These are phyloP conservation scores for Argynnis bischoffii DNA, from an alignment of 2,888 invertebrate genomes.

Conservation along the genomic window DNA sequence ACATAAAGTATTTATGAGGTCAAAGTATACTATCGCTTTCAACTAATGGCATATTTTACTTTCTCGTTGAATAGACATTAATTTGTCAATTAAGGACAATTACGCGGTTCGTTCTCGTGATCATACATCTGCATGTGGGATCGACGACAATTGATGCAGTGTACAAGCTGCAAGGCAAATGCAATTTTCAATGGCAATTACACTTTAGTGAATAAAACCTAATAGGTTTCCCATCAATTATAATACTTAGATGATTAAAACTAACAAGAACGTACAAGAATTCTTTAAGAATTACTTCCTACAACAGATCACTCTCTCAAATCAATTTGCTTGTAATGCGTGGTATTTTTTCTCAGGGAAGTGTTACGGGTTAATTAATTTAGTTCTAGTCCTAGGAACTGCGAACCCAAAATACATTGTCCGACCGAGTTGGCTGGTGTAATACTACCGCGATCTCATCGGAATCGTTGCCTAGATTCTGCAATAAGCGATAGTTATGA, in stretches of 20 bases:
- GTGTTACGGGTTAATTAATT: conserved; percentile 21
- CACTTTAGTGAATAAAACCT: conserved; percentile 47
- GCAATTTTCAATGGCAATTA: conserved; percentile 70
- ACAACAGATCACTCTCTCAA: background rate
- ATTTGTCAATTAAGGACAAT: conserved; percentile 77
- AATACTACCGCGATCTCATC: conserved; percentile 55
- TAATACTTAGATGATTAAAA: conserved; percentile 26
- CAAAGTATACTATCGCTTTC: conserved; percentile 14
- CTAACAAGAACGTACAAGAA: conserved; percentile 9
- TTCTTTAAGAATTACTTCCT: background rate
- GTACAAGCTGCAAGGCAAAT: conserved; percentile 61
- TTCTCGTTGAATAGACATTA: conserved; percentile 51
- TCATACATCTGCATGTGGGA: conserved; percentile 45
- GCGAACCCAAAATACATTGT: conserved; percentile 56
- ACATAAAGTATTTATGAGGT: background rate
- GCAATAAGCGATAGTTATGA: conserved; percentile 4
- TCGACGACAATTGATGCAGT: conserved; percentile 62
- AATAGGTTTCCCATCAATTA: conserved; percentile 29
- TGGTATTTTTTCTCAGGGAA: conserved; percentile 20
- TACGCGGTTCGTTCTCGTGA: conserved; percentile 61
- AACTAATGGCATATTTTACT: conserved; percentile 46
- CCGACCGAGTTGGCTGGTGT: conserved; percentile 68
- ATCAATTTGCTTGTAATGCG: background rate
- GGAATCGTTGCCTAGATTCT: conserved; percentile 33
- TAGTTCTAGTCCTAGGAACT: conserved; percentile 44